These are phyloP conservation scores for Petrocephalus schoutedeni DNA, from an alignment of 2,797 vertebrate genomes.

Conservation along the genomic window DNA sequence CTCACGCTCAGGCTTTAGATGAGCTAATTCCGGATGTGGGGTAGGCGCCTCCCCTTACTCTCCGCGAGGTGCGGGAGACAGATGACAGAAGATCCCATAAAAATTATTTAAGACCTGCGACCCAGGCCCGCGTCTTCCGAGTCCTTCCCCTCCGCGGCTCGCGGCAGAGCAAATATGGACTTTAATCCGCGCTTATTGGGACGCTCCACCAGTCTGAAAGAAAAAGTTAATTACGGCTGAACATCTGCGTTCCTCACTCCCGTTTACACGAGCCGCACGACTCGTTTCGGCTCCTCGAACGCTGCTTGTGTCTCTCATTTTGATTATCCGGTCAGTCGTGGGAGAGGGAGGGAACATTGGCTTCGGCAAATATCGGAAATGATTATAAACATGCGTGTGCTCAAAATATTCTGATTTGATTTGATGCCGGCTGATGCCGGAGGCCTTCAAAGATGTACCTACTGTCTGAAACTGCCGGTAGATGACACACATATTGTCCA, in stretches of 20 bases:
- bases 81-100: slow-evolving; percentile 33
- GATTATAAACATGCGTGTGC: background rate
- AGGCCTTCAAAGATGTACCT: background rate
- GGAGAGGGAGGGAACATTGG: background rate
- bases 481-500: slow-evolving; percentile 11
- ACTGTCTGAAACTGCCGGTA: background rate
- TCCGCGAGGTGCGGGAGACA: slow-evolving; percentile 27
- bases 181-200: slow-evolving; percentile 23
- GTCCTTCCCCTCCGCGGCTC: background rate
- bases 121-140: slow-evolving; percentile 19
- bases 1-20: slow-evolving; percentile 56
- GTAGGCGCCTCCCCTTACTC: slow-evolving; percentile 25
- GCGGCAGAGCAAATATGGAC: slow-evolving; percentile 24
- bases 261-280: background rate
- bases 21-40: slow-evolving; percentile 52
- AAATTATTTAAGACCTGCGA: slow-evolving; percentile 34
- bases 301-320: background rate
- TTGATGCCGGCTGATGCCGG: background rate
- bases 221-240: slow-evolving; percentile 9
- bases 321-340: background rate
- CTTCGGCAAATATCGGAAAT: background rate
- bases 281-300: background rate
- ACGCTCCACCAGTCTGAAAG: background rate
- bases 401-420: background rate
- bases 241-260: background rate